Base-by-base conservation (phyloP, 2,888 invertebrate species). In the Leptinotarsa peninsularis region DNA sequence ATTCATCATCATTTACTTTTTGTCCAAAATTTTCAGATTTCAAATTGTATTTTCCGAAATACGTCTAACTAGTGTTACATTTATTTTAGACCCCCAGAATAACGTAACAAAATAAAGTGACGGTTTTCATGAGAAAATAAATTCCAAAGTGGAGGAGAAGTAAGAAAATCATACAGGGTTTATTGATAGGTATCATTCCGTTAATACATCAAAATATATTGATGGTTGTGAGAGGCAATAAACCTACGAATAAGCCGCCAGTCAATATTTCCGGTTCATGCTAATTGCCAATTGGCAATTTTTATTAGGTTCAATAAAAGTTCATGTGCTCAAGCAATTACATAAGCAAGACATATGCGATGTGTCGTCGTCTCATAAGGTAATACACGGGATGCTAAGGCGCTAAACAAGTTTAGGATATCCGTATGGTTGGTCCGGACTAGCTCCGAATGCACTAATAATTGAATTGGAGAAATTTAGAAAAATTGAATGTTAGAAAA, bases 221-320 rank as follows among this genome's bases (percentile, higher is more conserved):
- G 33, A 63, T 63, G 17, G n/a, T 4, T 10, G n/a, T 17, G 63
- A 63, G 63, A 15, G 52, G 58, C 67, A 58, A 71, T 67, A 66
- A 66, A 56, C 66, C 49, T 60, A 17, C 18, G 63, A 54, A 60
- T 43, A 33, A 70, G 60, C 23, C n/a, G 18, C 33, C 49, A 33
- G 58, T 72, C 72, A 76, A 56, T 56, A 70, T 78, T 83, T 84
- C 83, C 84, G 81, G 82, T 80, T 43, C 49, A 23, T 56, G 50
- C 54, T 43, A 58, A 70, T 70, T 60, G 70, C 3, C 70, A 70
- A 69, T 72, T 78, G 76, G 74, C 78, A 75, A 73, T 79, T 81
- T 82, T 81, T 78, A 82, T 83, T 82, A 80, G 80, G 80, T 79
- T 80, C 82, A 82, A 83, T 83, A 81, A 81, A 81, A 76, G 76